Percentiles rank a stretch among this genome's conserved stretches.
Conservation (phyloP, 1,140 invertebrate species). For the Proales similis region DNA sequence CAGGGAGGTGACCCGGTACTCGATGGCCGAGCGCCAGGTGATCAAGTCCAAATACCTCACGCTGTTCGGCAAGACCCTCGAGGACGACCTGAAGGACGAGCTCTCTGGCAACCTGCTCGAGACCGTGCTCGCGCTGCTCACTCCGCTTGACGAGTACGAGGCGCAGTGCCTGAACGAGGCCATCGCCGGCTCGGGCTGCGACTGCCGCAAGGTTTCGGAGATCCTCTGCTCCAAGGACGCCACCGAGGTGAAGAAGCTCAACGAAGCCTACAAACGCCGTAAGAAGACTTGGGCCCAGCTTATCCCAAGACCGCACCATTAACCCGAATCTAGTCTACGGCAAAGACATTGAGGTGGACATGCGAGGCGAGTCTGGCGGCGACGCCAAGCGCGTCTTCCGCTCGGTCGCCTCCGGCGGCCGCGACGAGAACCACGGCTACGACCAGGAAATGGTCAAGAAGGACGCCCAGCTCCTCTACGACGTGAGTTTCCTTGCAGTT, state of each 20-base stretch:
- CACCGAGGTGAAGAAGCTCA: neutral
- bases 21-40: conserved; percentile 52
- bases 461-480: conserved; percentile 42
- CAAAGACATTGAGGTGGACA: conserved; percentile 48
- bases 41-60: conserved; percentile 45
- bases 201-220: conserved; percentile 24
- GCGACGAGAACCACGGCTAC: conserved; percentile 40
- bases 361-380: conserved; percentile 52
- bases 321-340: conserved; percentile 46
- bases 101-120: conserved; percentile 76
- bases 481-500: neutral
- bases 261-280: conserved; percentile 11
- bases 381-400: conserved; percentile 51
- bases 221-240: conserved; percentile 18
- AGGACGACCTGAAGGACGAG: conserved; percentile 74
- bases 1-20: conserved; percentile 55
- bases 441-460: conserved; percentile 41
- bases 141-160: conserved; percentile 45
- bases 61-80: conserved; percentile 50
- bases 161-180: conserved; percentile 47
- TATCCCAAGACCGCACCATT: too few species aligned
- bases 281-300: too few species aligned
- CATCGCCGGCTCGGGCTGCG: neutral
- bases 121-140: conserved; percentile 73
- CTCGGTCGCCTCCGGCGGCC: conserved; percentile 42